These are phyloP conservation scores for Pseudochromis fuscus DNA, from an alignment of 2,797 vertebrate genomes.

Conservation along the genomic window DNA sequence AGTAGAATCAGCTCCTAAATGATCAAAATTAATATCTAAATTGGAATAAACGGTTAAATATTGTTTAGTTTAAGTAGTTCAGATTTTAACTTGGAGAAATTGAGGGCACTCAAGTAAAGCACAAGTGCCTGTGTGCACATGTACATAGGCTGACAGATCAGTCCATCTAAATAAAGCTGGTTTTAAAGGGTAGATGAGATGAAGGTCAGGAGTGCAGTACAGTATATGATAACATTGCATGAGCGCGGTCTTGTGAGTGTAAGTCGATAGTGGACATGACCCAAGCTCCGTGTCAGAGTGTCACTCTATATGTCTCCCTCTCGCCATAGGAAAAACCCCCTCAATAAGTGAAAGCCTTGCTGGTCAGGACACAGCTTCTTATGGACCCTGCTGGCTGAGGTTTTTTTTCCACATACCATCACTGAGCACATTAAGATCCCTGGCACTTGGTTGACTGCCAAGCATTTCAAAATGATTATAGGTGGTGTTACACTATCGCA, in stretches of 20 bases:
- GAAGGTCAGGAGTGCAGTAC: slow-evolving; percentile 37
- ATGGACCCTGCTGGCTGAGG: slow-evolving; percentile 16
- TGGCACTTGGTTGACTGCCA: not conserved
- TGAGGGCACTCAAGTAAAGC: too few species aligned
- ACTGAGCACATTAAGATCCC: slow-evolving; percentile 8
- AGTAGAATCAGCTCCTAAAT: not conserved
- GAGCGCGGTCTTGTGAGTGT: slow-evolving; percentile 56
- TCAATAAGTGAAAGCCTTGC: not conserved
- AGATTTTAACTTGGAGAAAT: too few species aligned
- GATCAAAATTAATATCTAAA: not conserved
- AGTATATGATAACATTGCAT: slow-evolving; percentile 30
- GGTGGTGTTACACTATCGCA: slow-evolving; percentile 2
- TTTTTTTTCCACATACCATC: not conserved
- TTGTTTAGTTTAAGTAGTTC: not conserved
- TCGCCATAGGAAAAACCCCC: slow-evolving; percentile 18
- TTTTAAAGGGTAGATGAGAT: slow-evolving; percentile 22
- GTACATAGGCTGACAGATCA: slow-evolving; percentile 2
- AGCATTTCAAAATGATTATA: slow-evolving; percentile 34
- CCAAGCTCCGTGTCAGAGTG: slow-evolving; percentile 10
- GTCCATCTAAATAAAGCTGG: slow-evolving; percentile 30
- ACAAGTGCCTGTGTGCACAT: not conserved
- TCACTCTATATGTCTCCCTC: slow-evolving; percentile 10
- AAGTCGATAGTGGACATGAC: slow-evolving; percentile 46
- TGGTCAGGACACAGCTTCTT: slow-evolving; percentile 5
- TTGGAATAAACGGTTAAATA: not conserved